phyloP scores from a whole-genome alignment of 2,888 invertebrate genomes.

The Pristionchus entomophagus region DNA sequence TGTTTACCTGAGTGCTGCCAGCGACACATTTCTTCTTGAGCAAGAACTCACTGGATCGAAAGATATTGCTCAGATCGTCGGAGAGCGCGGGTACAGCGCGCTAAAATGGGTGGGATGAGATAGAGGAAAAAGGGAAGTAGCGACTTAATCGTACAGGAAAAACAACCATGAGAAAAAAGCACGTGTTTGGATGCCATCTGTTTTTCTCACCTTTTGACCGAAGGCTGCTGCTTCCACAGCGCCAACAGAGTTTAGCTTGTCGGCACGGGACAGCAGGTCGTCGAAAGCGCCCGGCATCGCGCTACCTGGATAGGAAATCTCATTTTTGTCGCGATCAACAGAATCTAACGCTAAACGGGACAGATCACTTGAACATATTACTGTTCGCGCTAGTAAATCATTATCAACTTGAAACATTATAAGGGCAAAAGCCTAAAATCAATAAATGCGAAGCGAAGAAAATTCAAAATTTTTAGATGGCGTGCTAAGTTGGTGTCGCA shows the following conservation, averaged over 20 bases:
- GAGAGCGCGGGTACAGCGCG: constrained; percentile 4
- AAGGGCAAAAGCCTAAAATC: background rate
- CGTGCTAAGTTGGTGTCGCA: too few relatives aligned
- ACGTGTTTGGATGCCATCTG: background rate
- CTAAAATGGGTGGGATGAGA: background rate
- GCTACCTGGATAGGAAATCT: background rate
- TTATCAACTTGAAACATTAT: background rate
- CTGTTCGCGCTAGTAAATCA: too few relatives aligned
- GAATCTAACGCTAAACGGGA: too few relatives aligned
- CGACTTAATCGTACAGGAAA: background rate
- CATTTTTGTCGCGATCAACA: too few relatives aligned
- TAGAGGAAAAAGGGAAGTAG: background rate
- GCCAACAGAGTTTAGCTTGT: constrained; percentile 50
- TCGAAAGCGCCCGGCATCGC: constrained; percentile 55
- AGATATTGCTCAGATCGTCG: constrained; percentile 61
- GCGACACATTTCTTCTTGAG: constrained; percentile 59
- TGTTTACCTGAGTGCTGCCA: constrained; percentile 28
- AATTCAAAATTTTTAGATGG: background rate
- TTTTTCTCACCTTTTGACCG: constrained; percentile 1
- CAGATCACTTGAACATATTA: too few relatives aligned
- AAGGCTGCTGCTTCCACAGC: background rate
- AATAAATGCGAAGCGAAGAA: background rate
- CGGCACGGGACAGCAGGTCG: constrained; percentile 57
- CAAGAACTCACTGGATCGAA: constrained; percentile 65
- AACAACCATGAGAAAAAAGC: constrained; percentile 26